Evolutionary conservation across 2,888 invertebrate genomes (phyloP), one percentile per base, ranked within the genome.

Genomic region (Stenodema calcarata): DNA sequence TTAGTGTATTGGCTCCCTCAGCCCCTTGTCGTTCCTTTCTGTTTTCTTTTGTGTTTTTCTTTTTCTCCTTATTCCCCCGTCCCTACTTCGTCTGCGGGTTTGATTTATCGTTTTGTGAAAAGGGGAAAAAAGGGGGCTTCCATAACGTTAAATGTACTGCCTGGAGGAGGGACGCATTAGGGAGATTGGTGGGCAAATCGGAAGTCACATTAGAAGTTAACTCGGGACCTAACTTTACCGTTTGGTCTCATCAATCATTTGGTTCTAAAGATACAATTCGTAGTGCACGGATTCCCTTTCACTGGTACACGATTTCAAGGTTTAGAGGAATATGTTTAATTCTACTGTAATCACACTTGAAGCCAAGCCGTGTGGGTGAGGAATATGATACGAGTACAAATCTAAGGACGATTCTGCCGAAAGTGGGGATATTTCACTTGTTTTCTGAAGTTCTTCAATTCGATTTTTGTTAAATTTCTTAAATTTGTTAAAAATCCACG

Each of bases 1-100:
- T 82, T 82, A 82, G 82, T 69, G 82, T 82, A 82, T 82, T 82
- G 82, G 69, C 82, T 70, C 69, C 50, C 82, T 42, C 82, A 50
- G 30, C 80, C 54, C 80, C 54, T 47, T 80, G 50, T 50, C 80
- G 80, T n/a, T 28, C 30, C 80, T 54, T 54, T 62, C 73, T 35
- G 73, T 30, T 75, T 75, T 41, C 73, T 30, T 75, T n/a, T 75
- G 12, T 30, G 18, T 62, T 62, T n/a, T 62, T 62, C 12, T 62
- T 27, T 62, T 78, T 44, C 44, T 23, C 23, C 18, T 44, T 23
- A 18, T 42, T 44, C 27, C 27, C 44, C 16, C 9, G 6, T 18
- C 27, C 6, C 16, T 44, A 18, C 41, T 14, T 41, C 42, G 44
- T 23, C 41, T n/a, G 23, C 23, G 27, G 27, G 41, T 44, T 78